phyloP scores from a whole-genome alignment of 2,797 vertebrate genomes.

The Trachops cirrhosus region DNA sequence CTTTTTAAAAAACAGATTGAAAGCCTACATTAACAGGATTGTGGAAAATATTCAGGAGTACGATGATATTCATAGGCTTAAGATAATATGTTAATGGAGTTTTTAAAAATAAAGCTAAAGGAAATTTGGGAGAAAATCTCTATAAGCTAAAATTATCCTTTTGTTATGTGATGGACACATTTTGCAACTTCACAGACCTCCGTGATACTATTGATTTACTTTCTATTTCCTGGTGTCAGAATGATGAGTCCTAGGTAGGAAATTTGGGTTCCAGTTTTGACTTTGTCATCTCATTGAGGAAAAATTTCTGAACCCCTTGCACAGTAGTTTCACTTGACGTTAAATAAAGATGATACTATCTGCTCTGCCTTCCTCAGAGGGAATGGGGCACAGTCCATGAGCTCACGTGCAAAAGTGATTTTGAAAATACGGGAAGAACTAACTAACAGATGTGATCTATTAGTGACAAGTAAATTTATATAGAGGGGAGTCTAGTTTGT shows the following conservation, averaged over 20 bases:
- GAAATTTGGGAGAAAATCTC: neutral
- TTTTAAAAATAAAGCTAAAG: neutral
- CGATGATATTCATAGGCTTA: neutral
- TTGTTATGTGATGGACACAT: neutral
- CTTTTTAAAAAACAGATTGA: neutral
- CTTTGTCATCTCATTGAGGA: neutral
- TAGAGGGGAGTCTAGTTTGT: neutral
- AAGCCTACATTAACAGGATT: neutral
- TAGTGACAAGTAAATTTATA: neutral
- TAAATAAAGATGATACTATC: neutral
- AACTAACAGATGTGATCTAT: neutral
- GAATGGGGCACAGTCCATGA: neutral
- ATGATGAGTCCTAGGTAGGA: neutral
- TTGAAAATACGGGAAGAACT: neutral
- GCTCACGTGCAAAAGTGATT: neutral
- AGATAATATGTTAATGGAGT: neutral
- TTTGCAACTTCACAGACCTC: neutral
- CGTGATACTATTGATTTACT: neutral
- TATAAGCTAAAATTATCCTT: neutral
- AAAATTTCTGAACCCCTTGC: neutral
- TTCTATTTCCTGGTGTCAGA: neutral
- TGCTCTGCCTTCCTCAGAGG: neutral
- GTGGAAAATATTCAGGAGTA: neutral
- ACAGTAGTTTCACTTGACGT: neutral
- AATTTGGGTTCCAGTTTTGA: neutral